These are phyloP conservation scores for Noctua fimbriata DNA, from an alignment of 2,888 invertebrate genomes.

Conservation along the genomic window DNA sequence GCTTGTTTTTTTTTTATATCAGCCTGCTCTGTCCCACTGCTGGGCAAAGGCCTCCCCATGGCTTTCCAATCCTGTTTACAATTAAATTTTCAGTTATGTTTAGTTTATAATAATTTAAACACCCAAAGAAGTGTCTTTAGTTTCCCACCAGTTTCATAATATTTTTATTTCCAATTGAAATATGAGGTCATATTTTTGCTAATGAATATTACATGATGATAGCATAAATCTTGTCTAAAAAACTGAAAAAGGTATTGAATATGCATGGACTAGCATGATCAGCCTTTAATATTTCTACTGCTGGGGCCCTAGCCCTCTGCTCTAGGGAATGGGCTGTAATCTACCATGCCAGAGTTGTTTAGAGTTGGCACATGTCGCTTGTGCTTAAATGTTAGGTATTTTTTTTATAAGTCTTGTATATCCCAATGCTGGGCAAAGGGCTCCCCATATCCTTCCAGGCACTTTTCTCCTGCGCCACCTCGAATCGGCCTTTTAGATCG, in stretches of 20 bases:
- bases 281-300: not conserved
- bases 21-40: too few relatives aligned
- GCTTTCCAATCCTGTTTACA: too few relatives aligned
- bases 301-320: not conserved
- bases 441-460: not conserved
- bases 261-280: not conserved
- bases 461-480: not conserved
- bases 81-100: not conserved
- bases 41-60: too few relatives aligned
- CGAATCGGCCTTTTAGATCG: not conserved
- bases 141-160: constrained; percentile 12
- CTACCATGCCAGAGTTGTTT: not conserved
- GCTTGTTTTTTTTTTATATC: not conserved
- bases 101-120: not conserved
- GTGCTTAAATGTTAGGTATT: not conserved
- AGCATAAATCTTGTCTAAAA: not conserved
- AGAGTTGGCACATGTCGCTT: not conserved
- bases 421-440: not conserved
- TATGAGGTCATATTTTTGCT: not conserved
- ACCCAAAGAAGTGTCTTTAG: not conserved
- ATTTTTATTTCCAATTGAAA: constrained; percentile 1
- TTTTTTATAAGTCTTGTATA: not conserved
- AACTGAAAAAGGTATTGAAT: not conserved
- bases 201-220: not conserved
- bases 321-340: not conserved